Conservation (phyloP, 1,140 invertebrate species). For the Akabosia matsudoensis region DNA sequence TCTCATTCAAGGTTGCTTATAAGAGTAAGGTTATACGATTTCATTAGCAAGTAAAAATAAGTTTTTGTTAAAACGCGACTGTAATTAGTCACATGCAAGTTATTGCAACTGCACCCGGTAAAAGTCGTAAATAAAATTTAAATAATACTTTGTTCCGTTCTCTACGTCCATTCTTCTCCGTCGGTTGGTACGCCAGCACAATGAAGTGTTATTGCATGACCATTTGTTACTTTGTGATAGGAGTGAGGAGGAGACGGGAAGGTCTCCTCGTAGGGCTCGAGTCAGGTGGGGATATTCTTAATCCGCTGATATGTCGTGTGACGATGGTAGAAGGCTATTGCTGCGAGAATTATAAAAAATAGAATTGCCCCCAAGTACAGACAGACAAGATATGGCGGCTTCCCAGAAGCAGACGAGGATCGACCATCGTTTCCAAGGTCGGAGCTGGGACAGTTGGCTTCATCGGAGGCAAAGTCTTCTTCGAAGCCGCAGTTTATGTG, state of each 20-base stretch:
- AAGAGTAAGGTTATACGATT: no score
- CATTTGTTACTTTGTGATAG: background rate
- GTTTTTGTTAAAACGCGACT: no score
- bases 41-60: no score
- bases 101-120: background rate
- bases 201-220: background rate
- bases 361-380: slow-evolving; percentile 30
- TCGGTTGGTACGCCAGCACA: background rate
- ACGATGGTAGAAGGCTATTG: slow-evolving; percentile 25
- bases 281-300: slow-evolving; percentile 30
- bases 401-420: background rate
- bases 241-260: background rate
- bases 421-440: background rate
- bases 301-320: slow-evolving; percentile 23
- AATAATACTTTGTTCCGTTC: no score
- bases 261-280: background rate
- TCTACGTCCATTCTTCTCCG: background rate
- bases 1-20: no score
- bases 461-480: background rate
- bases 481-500: slow-evolving; percentile 9
- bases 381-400: slow-evolving; percentile 20
- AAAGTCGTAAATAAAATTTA: background rate
- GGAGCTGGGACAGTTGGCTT: background rate
- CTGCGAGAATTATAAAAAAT: slow-evolving; percentile 23
- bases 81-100: no score